Evolutionary conservation across 2,888 invertebrate genomes (phyloP).

Genomic region (Netelia melanura): DNA sequence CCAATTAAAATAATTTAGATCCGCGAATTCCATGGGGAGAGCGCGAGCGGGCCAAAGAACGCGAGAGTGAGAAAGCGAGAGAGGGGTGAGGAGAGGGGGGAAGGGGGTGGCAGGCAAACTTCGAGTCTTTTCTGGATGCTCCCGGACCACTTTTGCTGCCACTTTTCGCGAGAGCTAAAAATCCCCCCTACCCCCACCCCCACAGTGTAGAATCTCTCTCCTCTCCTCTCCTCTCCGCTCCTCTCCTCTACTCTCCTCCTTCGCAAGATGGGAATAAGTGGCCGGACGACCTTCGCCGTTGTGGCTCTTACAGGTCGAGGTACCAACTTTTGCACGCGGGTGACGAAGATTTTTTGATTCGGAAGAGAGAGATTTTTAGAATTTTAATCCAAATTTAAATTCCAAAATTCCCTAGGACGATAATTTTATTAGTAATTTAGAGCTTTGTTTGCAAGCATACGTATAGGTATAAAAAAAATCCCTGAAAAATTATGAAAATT

Average conservation of each 20-base stretch:
- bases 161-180: conserved; percentile 44
- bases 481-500: no score
- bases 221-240: no score
- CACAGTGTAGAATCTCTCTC: not conserved
- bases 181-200: not conserved
- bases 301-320: conserved; percentile 16
- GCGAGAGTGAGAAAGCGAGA: not conserved
- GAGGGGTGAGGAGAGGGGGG: not conserved
- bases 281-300: conserved; percentile 62
- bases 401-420: not conserved
- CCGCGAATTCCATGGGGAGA: conserved; percentile 46
- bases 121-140: conserved; percentile 23
- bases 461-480: no score
- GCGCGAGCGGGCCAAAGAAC: conserved; percentile 42
- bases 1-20: conserved; percentile 59
- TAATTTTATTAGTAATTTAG: no score
- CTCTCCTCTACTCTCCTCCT: not conserved
- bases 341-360: conserved; percentile 18
- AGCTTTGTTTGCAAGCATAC: no score
- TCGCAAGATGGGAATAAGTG: conserved; percentile 61
- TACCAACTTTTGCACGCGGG: not conserved
- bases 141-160: conserved; percentile 56
- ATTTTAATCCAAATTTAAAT: not conserved
- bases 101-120: not conserved
- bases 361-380: not conserved